phyloP scores from a whole-genome alignment of 2,888 invertebrate genomes.

The Volucella zonaria region DNA sequence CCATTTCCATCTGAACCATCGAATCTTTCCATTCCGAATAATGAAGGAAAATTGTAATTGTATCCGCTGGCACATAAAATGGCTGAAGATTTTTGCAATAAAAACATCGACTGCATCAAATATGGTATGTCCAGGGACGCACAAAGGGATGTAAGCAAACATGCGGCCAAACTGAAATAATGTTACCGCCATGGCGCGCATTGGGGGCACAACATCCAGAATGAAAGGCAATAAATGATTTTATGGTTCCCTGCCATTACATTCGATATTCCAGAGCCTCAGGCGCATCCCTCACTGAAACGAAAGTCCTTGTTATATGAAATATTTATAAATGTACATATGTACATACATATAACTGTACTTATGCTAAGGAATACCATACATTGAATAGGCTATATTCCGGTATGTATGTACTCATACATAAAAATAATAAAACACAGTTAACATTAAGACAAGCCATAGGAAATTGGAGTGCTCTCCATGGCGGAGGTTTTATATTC shows the following conservation, averaged over 20 bases:
- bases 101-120: constrained; percentile 51
- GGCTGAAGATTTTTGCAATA: constrained; percentile 67
- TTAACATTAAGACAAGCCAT: constrained; percentile 58
- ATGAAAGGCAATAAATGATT: constrained; percentile 66
- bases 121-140: constrained; percentile 19
- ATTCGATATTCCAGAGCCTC: constrained; percentile 67
- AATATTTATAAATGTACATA: constrained; percentile 75
- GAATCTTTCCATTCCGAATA: constrained; percentile 9
- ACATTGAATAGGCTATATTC: constrained; percentile 20
- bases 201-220: constrained; percentile 57
- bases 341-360: constrained; percentile 73
- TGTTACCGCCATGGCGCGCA: constrained; percentile 33
- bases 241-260: constrained; percentile 62
- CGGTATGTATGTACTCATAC: constrained; percentile 16
- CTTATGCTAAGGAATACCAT: constrained; percentile 30
- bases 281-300: constrained; percentile 31
- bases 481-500: constrained; percentile 58
- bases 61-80: constrained; percentile 67
- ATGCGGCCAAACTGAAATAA: constrained; percentile 53
- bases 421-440: constrained; percentile 53
- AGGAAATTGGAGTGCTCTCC: constrained; percentile 61
- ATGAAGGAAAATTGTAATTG: constrained; percentile 63
- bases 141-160: constrained; percentile 43
- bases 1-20: constrained; percentile 2
- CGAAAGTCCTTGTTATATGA: constrained; percentile 73